These are phyloP conservation scores for Pogoniulus pusillus DNA, from an alignment of 2,797 vertebrate genomes.

Conservation along the genomic window DNA sequence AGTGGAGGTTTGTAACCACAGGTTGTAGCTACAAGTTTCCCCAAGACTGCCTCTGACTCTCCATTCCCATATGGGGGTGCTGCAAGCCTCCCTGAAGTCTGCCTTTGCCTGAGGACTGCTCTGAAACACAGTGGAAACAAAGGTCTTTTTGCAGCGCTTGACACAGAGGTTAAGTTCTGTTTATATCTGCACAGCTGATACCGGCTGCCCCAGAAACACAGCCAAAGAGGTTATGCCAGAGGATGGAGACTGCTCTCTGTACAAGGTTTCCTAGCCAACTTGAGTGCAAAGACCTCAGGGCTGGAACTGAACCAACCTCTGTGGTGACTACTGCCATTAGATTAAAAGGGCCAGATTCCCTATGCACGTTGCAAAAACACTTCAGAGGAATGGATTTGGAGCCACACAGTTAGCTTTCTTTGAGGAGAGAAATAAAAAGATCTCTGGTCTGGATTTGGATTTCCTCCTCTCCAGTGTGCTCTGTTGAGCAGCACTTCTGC, in stretches of 20 bases:
- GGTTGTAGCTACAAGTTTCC: neutral
- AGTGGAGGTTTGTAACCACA: fast-evolving
- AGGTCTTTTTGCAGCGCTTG: neutral
- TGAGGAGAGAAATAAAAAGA: neutral
- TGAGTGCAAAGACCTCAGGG: neutral
- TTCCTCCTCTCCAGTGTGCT: neutral
- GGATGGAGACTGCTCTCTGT: neutral
- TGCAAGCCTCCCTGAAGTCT: neutral
- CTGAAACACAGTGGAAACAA: neutral
- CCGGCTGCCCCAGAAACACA: neutral
- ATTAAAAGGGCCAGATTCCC: neutral
- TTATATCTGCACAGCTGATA: slow-evolving; percentile 15
- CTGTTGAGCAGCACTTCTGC: neutral
- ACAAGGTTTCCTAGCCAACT: neutral
- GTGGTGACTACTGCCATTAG: neutral
- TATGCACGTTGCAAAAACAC: neutral
- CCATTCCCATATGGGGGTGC: neutral
- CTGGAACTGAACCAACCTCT: neutral
- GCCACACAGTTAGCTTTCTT: neutral
- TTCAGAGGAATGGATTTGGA: neutral
- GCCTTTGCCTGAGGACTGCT: neutral
- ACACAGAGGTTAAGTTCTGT: neutral
- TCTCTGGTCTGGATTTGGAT: neutral
- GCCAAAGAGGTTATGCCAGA: neutral
- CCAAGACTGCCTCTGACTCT: neutral